Evolutionary conservation across 2,113 vertebrate species (phyloP).

Genomic region (Alouatta palliata): DNA sequence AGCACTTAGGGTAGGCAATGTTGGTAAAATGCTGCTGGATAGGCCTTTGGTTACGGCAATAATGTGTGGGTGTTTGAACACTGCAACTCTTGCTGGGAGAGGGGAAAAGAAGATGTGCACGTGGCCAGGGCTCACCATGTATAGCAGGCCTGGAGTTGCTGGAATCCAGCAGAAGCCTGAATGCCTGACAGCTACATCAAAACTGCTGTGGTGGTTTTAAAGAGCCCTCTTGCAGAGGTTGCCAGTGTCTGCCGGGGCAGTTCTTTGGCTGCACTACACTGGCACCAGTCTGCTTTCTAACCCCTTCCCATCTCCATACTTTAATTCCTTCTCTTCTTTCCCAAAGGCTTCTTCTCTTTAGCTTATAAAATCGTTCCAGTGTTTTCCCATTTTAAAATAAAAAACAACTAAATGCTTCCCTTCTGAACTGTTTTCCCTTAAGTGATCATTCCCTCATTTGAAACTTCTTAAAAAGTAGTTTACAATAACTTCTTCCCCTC

Average conservation of each 20-base stretch:
- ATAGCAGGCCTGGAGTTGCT: slow-evolving; percentile 46
- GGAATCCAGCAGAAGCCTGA: not conserved
- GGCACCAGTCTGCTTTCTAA: not conserved
- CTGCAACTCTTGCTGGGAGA: not conserved
- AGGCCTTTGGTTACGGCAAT: not conserved
- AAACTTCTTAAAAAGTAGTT: slow-evolving; percentile 37
- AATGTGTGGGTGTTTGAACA: slow-evolving; percentile 12
- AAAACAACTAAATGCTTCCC: slow-evolving; percentile 33
- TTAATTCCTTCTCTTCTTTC: slow-evolving; percentile 51
- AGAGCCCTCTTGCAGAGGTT: slow-evolving; percentile 9
- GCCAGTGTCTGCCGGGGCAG: not conserved
- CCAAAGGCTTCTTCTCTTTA: slow-evolving; percentile 40
- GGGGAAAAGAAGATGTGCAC: not conserved
- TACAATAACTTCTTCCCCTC: slow-evolving; percentile 9
- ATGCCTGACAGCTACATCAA: slow-evolving; percentile 31
- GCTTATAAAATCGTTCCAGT: slow-evolving; percentile 28
- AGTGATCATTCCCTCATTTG: not conserved
- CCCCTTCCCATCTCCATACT: not conserved
- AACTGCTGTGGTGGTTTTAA: slow-evolving; percentile 6
- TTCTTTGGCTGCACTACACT: slow-evolving; percentile 2
- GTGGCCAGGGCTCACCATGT: slow-evolving; percentile 42
- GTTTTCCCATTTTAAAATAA: slow-evolving; percentile 30
- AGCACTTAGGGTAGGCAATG: slow-evolving; percentile 10
- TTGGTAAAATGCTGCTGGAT: slow-evolving; percentile 30
- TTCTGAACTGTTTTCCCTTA: not conserved